Evolutionary conservation across 2,113 vertebrate species (phyloP).

Genomic region (Chaenogobius annularis): DNA sequence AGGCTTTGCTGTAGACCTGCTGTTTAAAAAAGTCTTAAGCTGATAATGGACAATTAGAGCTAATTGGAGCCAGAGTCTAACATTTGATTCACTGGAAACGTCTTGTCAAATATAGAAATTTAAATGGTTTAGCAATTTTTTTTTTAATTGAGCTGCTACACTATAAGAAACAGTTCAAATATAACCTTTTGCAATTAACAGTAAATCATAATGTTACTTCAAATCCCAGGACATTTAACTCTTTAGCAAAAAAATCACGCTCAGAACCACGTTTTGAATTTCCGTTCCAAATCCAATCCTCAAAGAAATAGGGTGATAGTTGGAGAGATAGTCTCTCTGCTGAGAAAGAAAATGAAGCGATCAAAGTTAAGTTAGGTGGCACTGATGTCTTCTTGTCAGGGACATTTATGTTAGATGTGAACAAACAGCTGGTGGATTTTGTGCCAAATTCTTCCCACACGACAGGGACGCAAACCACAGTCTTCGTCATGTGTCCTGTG

Average conservation of each 20-base stretch:
- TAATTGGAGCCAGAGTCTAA: neutral
- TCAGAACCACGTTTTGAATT: no score
- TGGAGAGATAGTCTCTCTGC: no score
- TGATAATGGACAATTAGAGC: neutral
- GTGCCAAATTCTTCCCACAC: constrained; percentile 5
- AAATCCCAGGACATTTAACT: neutral
- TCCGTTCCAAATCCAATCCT: no score
- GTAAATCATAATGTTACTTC: neutral
- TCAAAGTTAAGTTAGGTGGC: no score
- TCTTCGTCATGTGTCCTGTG: constrained; percentile 26
- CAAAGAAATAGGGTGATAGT: no score
- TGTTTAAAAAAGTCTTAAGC: neutral
- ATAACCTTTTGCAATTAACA: neutral
- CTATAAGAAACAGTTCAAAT: neutral
- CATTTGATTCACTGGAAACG: neutral
- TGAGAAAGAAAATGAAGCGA: no score
- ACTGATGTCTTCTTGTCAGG: neutral
- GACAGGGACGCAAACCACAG: neutral
- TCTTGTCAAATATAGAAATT: neutral
- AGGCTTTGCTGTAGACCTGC: no score
- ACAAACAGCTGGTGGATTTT: constrained; percentile 14
- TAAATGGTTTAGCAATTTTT: neutral
- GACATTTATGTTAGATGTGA: neutral
- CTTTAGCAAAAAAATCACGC: no score
- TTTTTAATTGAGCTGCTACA: neutral